These are phyloP conservation scores for Scaptomyza flava DNA, from an alignment of 2,888 invertebrate genomes.

Conservation along the genomic window DNA sequence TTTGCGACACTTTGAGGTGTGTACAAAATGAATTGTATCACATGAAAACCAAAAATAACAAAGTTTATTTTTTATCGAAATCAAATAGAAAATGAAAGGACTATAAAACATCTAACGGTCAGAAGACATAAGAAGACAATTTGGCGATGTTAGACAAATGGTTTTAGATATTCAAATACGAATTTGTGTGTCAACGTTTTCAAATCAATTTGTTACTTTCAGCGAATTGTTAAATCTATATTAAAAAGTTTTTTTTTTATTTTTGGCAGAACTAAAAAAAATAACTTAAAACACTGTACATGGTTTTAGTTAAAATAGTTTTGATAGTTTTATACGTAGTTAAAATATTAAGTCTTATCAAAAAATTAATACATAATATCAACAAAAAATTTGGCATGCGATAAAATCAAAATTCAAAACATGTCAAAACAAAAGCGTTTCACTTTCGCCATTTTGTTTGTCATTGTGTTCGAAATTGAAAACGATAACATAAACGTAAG, in stretches of 20 bases:
- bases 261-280: slow-evolving; percentile 60
- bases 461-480: slow-evolving; percentile 23
- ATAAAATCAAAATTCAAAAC: slow-evolving; percentile 34
- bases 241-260: slow-evolving; percentile 25
- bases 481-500: slow-evolving; percentile 58
- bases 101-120: slow-evolving; percentile 33
- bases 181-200: slow-evolving; percentile 72
- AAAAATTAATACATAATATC: slow-evolving; percentile 48
- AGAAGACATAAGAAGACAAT: slow-evolving; percentile 52
- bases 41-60: slow-evolving; percentile 17
- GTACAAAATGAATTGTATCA: slow-evolving; percentile 10
- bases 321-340: slow-evolving; percentile 60
- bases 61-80: background rate
- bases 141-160: slow-evolving; percentile 58
- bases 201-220: slow-evolving; percentile 69
- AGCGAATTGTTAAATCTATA: slow-evolving; percentile 62
- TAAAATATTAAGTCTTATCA: slow-evolving; percentile 56
- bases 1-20: slow-evolving; percentile 17
- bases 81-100: slow-evolving; percentile 26
- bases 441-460: slow-evolving; percentile 35
- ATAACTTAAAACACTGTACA: slow-evolving; percentile 70
- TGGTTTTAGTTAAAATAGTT: slow-evolving; percentile 63
- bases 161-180: slow-evolving; percentile 57
- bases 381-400: slow-evolving; percentile 51
- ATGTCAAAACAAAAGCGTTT: slow-evolving; percentile 44